Base-by-base conservation (phyloP, 2,113 vertebrate genomes). In the Trichomycterus rosablanca region DNA sequence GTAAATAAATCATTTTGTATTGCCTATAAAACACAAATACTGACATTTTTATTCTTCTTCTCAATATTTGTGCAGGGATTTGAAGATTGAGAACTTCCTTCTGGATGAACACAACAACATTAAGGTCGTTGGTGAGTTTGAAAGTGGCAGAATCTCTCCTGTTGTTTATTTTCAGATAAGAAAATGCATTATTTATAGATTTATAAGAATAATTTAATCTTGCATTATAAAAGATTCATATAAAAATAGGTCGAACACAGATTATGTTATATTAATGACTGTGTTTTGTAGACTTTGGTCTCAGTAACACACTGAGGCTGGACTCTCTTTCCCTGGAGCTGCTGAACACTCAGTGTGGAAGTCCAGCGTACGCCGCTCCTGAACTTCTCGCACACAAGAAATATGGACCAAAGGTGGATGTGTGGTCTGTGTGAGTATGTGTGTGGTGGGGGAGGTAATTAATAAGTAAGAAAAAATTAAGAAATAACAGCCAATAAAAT, bases 81-180 rank as follows among this genome's bases (percentile, higher is more conserved):
- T 93, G 49, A 93, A 92, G 83, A 89, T 91, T 60, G 87, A 92
- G 82, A 91, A 90, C 82, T 92, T 93, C 78, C 85, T 95, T 59
- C 81, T 94, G 40, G 86, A 92, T 67, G 88, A 91, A 65, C 86
- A 89, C 39, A 87, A 89, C 74, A 91, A 88, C 77, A 92, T 91
- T 72, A 92, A 93, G 88, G 93, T 91, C 11, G 74, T 90, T 55
- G 89, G 87, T 93, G 87, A 18, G 88, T 85, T 4, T 40, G 15
- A 40, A n/a, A 40, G n/a, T n/a, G n/a, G n/a, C n/a, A n/a, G 30
- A 7, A 32, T 32, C 4, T 49, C n/a, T n/a, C n/a, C 15, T 51
- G n/a, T 51, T 26, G 22, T 20, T 46, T 20, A 3, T 12, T 11
- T 8, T 46, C 20, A 23, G 19, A 12, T 46, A 11, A 20, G 5